These are phyloP conservation scores for Andrena fulva DNA, from an alignment of 2,888 invertebrate genomes.

Conservation along the genomic window DNA sequence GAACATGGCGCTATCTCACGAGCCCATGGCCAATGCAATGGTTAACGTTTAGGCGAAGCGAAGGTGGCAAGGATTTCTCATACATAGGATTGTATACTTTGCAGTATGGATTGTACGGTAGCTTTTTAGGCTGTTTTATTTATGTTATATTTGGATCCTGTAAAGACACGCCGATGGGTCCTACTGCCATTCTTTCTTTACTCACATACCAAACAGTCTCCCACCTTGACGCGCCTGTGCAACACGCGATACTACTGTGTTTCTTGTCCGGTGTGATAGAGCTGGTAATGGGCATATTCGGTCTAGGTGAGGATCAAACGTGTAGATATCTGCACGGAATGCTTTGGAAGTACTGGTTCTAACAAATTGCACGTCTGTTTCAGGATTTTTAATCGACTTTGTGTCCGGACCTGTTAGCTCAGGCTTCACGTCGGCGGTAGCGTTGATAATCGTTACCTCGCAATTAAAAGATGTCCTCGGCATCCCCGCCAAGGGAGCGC, in stretches of 20 bases:
- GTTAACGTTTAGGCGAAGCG: neutral
- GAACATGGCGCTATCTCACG: neutral
- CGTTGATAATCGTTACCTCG: slow-evolving; percentile 94
- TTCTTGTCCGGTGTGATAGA: slow-evolving; percentile 91
- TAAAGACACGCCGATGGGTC: slow-evolving; percentile 96
- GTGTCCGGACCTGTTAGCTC: slow-evolving; percentile 96
- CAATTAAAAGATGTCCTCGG: slow-evolving; percentile 94
- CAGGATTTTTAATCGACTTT: slow-evolving; percentile 94
- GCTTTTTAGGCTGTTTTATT: slow-evolving; percentile 96
- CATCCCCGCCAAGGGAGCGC: slow-evolving; percentile 89
- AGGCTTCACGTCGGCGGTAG: slow-evolving; percentile 96
- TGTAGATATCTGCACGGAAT: too few species aligned
- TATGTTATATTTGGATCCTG: slow-evolving; percentile 96
- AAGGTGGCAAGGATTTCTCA: neutral
- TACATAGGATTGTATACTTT: slow-evolving; percentile 25
- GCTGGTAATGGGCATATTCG: slow-evolving; percentile 92
- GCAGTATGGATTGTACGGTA: slow-evolving; percentile 96
- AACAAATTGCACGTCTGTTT: slow-evolving; percentile 55
- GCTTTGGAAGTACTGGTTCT: neutral
- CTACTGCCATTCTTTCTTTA: slow-evolving; percentile 95
- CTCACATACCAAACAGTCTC: slow-evolving; percentile 92
- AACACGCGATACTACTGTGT: slow-evolving; percentile 91
- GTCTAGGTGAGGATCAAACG: slow-evolving; percentile 87
- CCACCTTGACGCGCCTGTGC: slow-evolving; percentile 87
- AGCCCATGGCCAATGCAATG: too few species aligned